Conservation (phyloP, 2,888 invertebrate genomes). For the Sarcophaga subvicina region DNA sequence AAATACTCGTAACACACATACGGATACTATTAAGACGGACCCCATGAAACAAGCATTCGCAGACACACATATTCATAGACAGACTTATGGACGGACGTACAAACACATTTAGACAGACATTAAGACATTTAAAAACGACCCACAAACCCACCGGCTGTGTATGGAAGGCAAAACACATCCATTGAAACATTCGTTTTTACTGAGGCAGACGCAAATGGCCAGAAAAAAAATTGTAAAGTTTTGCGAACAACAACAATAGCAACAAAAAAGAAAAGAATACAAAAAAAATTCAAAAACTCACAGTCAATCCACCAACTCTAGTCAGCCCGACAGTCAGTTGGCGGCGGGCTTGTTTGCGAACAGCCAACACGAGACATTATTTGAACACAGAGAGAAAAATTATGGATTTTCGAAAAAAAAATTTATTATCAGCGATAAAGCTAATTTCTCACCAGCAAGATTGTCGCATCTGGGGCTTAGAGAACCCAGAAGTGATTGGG, state of each 20-base stretch:
- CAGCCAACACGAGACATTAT: conserved; percentile 61
- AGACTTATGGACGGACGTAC: conserved; percentile 27
- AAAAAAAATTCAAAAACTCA: background rate
- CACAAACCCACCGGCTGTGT: conserved; percentile 57
- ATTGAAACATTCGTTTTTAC: background rate
- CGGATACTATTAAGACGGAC: conserved; percentile 50
- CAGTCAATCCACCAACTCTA: background rate
- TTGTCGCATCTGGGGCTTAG: too few species aligned
- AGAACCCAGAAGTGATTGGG: too few species aligned
- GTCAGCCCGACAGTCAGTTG: conserved; percentile 9
- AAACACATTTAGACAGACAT: conserved; percentile 35
- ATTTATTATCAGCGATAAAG: too few species aligned
- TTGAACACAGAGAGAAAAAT: conserved; percentile 41
- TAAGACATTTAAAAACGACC: conserved; percentile 40
- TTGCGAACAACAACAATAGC: conserved; percentile 7
- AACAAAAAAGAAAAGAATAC: background rate
- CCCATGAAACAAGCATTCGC: conserved; percentile 37
- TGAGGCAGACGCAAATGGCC: conserved; percentile 42
- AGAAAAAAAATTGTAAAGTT: conserved; percentile 45
- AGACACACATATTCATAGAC: conserved; percentile 33
- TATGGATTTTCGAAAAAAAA: background rate
- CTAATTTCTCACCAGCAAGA: too few species aligned
- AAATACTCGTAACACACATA: conserved; percentile 54
- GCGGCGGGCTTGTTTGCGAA: conserved; percentile 24
- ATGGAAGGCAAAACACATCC: background rate